phyloP scores from a whole-genome alignment of 37 sponge, comb jelly and placozoan genomes.

The Crambe crambe region DNA sequence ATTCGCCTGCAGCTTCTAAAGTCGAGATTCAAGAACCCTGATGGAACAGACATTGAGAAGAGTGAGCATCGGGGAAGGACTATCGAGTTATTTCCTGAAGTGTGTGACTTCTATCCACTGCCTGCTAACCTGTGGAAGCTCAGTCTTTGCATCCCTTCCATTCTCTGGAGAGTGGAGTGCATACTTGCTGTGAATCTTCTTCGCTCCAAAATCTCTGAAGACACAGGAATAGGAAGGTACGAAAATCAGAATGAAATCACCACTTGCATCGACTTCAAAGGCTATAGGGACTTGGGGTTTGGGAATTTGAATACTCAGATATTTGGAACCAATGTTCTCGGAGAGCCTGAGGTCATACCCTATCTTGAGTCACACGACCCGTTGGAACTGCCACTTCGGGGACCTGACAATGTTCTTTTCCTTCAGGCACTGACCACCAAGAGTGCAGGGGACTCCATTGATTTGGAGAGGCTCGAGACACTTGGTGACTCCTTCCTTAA shows the following conservation, averaged over 20 bases:
- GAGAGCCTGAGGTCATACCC: constrained; percentile 12
- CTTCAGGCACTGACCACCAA: constrained; percentile 80
- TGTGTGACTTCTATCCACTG: constrained; percentile 63
- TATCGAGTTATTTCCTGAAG: constrained; percentile 58
- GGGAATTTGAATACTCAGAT: constrained; percentile 14
- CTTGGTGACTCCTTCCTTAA: constrained; percentile 96
- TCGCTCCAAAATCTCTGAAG: constrained; percentile 1
- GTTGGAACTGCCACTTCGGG: neutral
- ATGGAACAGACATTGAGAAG: constrained; percentile 35
- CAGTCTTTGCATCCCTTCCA: constrained; percentile 75
- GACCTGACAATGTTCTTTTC: constrained; percentile 64
- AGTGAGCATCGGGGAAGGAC: neutral
- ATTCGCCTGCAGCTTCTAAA: constrained; percentile 44
- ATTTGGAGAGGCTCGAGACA: constrained; percentile 90
- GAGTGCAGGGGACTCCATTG: constrained; percentile 72
- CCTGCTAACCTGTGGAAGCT: constrained; percentile 58
- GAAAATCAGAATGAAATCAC: constrained; percentile 3
- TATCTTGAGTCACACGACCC: neutral
- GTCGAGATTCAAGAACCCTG: constrained; percentile 51
- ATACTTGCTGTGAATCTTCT: constrained; percentile 67
- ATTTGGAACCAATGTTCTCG: neutral
- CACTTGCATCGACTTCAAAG: constrained; percentile 33
- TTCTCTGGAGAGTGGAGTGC: constrained; percentile 86
- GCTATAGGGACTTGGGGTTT: constrained; percentile 53
- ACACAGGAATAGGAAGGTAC: constrained; percentile 44